Evolutionary conservation across 2,888 invertebrate species (phyloP).

Genomic region (Erebia epiphron): DNA sequence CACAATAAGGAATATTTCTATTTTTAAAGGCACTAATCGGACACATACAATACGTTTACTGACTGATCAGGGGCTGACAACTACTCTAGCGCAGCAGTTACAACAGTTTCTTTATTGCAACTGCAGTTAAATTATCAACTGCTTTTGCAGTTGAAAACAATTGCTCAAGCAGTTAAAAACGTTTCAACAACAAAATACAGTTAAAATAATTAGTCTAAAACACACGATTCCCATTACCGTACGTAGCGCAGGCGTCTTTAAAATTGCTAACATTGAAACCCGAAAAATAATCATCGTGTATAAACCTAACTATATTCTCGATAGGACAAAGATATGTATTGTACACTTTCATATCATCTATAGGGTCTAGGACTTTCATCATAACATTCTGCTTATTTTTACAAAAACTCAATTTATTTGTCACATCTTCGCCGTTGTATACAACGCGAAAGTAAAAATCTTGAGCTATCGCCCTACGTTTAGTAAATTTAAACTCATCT

Average conservation of each 20-base stretch:
- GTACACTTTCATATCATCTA: slow-evolving; percentile 61
- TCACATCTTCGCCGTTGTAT: slow-evolving; percentile 94
- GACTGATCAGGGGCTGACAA: too few relatives aligned
- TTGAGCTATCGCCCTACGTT: slow-evolving; percentile 82
- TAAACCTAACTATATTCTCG: slow-evolving; percentile 92
- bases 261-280: slow-evolving; percentile 94
- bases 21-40: too few relatives aligned
- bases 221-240: slow-evolving; percentile 47
- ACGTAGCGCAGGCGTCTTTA: slow-evolving; percentile 89
- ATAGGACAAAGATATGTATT: slow-evolving; percentile 89
- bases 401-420: slow-evolving; percentile 91
- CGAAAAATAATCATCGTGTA: slow-evolving; percentile 93
- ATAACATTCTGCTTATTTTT: slow-evolving; percentile 81
- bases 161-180: background rate
- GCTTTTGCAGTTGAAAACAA: too few relatives aligned
- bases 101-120: background rate
- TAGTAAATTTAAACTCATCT: slow-evolving; percentile 80
- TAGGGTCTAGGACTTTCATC: slow-evolving; percentile 70
- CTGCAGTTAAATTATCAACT: too few relatives aligned
- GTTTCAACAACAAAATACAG: background rate
- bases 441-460: slow-evolving; percentile 92
- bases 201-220: slow-evolving; percentile 6
- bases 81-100: background rate
- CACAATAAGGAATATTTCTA: too few relatives aligned
- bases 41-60: too few relatives aligned